A percentile compares a stretch with the other conserved stretches of the same genome.
These are phyloP conservation scores for Clytia hemisphaerica DNA, from an alignment of 30 jellyfish, hydroid and myxozoan species.

Conservation along the genomic window DNA sequence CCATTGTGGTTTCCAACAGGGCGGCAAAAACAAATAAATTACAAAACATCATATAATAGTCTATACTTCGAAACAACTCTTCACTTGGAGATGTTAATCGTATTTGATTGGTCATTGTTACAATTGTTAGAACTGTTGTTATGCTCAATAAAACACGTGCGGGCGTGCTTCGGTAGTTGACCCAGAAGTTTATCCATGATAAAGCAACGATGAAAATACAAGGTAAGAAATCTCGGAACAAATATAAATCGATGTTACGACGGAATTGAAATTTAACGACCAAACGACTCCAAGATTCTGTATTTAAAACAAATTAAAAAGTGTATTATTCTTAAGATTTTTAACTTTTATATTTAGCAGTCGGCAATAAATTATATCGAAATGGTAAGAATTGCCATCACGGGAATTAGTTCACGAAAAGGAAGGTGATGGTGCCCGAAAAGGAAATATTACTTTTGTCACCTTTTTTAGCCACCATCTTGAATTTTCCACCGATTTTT, in stretches of 20 bases:
- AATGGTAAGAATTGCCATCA: no score
- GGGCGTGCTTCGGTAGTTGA: constrained; percentile 64
- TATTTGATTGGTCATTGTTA: constrained; percentile 73
- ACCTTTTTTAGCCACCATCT: no score
- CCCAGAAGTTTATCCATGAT: constrained; percentile 85
- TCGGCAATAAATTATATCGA: no score
- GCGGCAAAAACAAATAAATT: constrained; percentile 84
- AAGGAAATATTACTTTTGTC: no score
- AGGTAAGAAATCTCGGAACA: constrained; percentile 77
- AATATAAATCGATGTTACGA: constrained; percentile 51
- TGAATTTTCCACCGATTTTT: no score
- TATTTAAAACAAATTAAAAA: not conserved
- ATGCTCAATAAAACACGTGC: constrained; percentile 91
- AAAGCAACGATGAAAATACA: constrained; percentile 71
- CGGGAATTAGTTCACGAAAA: no score
- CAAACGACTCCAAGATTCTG: constrained; percentile 54
- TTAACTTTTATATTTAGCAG: no score
- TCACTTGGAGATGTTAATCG: constrained; percentile 67
- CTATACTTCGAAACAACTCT: constrained; percentile 67
- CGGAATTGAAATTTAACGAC: constrained; percentile 29
- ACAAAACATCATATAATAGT: constrained; percentile 68
- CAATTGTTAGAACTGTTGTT: constrained; percentile 87
- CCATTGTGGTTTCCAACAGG: constrained; percentile 66
- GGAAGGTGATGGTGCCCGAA: no score
- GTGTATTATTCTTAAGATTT: no score